Base-by-base conservation (phyloP, 2,113 vertebrate genomes). In the Rhynchomys soricoides region DNA sequence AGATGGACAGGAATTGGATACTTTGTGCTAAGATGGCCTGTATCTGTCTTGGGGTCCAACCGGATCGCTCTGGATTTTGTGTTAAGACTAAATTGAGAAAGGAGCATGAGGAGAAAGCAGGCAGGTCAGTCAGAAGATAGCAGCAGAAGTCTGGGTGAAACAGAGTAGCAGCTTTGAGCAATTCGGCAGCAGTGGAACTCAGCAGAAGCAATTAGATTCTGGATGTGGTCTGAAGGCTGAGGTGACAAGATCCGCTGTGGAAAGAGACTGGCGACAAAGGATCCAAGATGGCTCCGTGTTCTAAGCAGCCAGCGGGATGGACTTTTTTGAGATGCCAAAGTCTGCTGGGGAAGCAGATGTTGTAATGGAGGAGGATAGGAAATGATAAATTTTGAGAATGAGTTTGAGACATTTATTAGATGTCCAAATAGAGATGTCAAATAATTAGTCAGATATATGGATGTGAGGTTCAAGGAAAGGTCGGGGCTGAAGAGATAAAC, bases 401-500 rank as follows among this genome's bases (percentile, higher is more conserved):
- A 59, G 9, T 90, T 57, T 94, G 85, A 95, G 91, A 89, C 70
- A 12, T 88, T 95, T 96, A 91, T 90, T 92, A 89, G 62, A 43
- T 57, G 83, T 75, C 43, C 17, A 81, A 93, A 43, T 45, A 50
- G 70, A 96, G 37, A 87, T 81, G 81, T 87, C 96, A 96, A 87
- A 74, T 31, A 85, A 95, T 89, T 88, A 92, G 92, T 81, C 77
- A 89, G 57, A 95, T 94, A 95, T 66, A 93, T 96, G 95, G 90
- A 95, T 88, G 37, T 75, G 34, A 96, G 95, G 91, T 94, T 97
- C 93, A 96, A 34, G 31, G 86, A 95, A 71, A 96, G 93, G 86
- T 95, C 95, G 71, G 57, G 15, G 31, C 86, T 97, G 40, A 13
- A 93, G 57, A 92, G 43, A 91, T 43, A 43, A 96, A 74, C 48